Percentiles rank a stretch among this genome's conserved stretches.
These are phyloP conservation scores for Rhinopomastus cyanomelas DNA, from an alignment of 2,113 vertebrate species.

Conservation along the genomic window DNA sequence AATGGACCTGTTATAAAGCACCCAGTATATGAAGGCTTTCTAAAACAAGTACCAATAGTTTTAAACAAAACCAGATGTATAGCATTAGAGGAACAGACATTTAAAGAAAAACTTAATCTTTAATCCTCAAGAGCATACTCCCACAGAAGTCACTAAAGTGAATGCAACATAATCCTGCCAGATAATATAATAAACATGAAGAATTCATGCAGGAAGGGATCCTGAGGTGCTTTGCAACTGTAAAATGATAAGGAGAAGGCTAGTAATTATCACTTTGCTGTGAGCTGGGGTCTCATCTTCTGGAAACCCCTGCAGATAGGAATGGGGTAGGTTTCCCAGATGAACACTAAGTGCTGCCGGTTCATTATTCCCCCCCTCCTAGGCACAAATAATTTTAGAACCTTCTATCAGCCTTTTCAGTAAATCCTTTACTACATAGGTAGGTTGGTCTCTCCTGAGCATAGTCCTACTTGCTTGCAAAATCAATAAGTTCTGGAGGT, in stretches of 20 bases:
- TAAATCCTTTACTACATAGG: not conserved
- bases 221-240: conserved; percentile 10
- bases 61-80: conserved; percentile 19
- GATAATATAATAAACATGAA: conserved; percentile 22
- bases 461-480: not conserved
- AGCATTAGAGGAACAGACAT: not conserved
- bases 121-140: not conserved
- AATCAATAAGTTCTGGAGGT: not conserved
- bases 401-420: not conserved
- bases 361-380: not conserved
- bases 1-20: not conserved
- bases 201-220: not conserved
- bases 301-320: not conserved
- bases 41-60: not conserved
- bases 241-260: conserved; percentile 12
- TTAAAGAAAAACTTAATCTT: conserved; percentile 28
- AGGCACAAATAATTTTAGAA: not conserved
- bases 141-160: not conserved
- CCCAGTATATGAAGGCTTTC: not conserved
- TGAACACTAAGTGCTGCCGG: not conserved
- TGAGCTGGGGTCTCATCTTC: not conserved
- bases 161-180: not conserved
- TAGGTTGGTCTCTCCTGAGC: not conserved
- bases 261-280: conserved; percentile 3
- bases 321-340: not conserved